These are phyloP conservation scores for Menidia beryllina DNA, from an alignment of 2,113 vertebrate species.

Conservation along the genomic window DNA sequence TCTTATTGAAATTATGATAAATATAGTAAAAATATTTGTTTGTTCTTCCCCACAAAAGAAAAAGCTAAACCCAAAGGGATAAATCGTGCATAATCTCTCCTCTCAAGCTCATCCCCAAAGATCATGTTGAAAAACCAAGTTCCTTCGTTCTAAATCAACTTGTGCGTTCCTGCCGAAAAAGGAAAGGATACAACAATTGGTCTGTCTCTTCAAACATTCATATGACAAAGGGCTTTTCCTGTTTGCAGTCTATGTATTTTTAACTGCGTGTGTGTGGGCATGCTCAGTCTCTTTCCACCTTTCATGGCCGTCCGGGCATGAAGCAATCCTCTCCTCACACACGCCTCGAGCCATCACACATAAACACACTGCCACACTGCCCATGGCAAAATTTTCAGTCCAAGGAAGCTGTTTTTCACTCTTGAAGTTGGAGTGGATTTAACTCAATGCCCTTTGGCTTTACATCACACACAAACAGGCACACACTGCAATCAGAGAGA, in stretches of 20 bases:
- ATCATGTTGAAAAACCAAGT: slow-evolving; percentile 17
- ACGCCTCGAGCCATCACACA: slow-evolving; percentile 26
- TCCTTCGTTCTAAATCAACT: slow-evolving; percentile 4
- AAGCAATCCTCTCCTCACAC: slow-evolving; percentile 62
- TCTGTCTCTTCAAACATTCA: slow-evolving; percentile 38
- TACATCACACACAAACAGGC: slow-evolving; percentile 39
- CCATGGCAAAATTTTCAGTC: slow-evolving; percentile 65
- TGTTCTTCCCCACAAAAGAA: slow-evolving; percentile 16
- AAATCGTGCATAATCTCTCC: slow-evolving; percentile 30
- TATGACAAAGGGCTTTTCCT: slow-evolving; percentile 51
- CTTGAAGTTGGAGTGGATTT: slow-evolving; percentile 76
- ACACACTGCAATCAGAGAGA: slow-evolving; percentile 34
- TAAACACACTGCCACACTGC: slow-evolving; percentile 52
- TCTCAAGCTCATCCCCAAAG: slow-evolving; percentile 6
- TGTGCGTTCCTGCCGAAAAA: slow-evolving; percentile 32
- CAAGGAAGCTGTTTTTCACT: slow-evolving; percentile 67
- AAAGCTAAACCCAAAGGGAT: slow-evolving; percentile 6
- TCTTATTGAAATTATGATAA: slow-evolving; percentile 1
- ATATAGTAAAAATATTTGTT: background rate
- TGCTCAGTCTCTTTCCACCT: slow-evolving; percentile 58
- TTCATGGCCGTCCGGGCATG: slow-evolving; percentile 75
- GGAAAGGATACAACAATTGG: slow-evolving; percentile 24
- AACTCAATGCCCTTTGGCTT: slow-evolving; percentile 62
- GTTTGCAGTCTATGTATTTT: slow-evolving; percentile 22
- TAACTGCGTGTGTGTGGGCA: slow-evolving; percentile 36